phyloP scores from a whole-genome alignment of 2,797 vertebrate genomes.

The Gallirallus australis region DNA sequence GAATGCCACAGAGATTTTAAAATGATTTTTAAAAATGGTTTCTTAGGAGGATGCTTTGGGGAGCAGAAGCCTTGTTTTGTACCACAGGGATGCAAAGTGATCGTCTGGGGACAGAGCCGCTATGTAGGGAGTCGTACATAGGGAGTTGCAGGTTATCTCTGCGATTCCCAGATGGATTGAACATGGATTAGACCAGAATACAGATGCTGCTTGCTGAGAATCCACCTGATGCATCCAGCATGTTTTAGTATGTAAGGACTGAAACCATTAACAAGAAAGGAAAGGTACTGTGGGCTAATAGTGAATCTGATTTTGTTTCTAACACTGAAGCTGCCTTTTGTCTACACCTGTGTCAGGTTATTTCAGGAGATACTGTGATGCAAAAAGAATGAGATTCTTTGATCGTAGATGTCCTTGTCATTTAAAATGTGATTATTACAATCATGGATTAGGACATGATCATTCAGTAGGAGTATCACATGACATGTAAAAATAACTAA shows the following conservation, averaged over 20 bases:
- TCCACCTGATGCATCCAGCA: background rate
- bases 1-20: accelerated
- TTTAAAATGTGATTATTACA: background rate
- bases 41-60: background rate
- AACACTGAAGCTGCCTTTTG: background rate
- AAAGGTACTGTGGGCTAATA: background rate
- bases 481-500: background rate
- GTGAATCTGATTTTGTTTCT: background rate
- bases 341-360: background rate
- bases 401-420: background rate
- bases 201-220: background rate
- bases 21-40: accelerated
- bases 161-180: background rate
- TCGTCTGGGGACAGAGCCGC: background rate
- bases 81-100: background rate
- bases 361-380: background rate
- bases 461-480: background rate
- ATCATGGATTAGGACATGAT: background rate
- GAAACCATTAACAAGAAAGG: background rate
- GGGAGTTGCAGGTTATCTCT: background rate
- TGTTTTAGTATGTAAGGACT: background rate
- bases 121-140: background rate
- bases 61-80: background rate
- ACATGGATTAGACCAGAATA: background rate
- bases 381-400: background rate